Conservation (phyloP, 2,888 invertebrate genomes). For the Congeria kusceri region DNA sequence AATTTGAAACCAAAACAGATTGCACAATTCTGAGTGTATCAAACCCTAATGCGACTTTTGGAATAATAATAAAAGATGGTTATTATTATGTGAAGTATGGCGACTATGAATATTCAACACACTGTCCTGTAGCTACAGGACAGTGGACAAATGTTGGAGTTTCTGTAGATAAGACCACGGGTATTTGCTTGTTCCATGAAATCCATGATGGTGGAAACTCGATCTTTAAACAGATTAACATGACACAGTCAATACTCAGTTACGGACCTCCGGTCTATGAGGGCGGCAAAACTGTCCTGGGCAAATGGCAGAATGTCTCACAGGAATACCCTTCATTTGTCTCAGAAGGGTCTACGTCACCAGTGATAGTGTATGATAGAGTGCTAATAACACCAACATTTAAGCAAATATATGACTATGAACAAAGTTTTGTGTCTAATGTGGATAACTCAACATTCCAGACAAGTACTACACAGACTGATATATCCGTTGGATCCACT, state of each 20-base stretch:
- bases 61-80: conserved; percentile 44
- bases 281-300: conserved; percentile 26
- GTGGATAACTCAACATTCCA: not conserved
- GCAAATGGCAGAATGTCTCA: conserved; percentile 48
- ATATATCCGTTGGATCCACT: not conserved
- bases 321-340: conserved; percentile 10
- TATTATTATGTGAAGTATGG: conserved; percentile 47
- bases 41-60: conserved; percentile 40
- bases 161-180: conserved; percentile 37
- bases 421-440: not conserved
- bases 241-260: conserved; percentile 19
- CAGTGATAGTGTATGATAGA: conserved; percentile 34
- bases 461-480: not conserved
- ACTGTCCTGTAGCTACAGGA: conserved; percentile 35
- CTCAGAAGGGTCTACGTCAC: conserved; percentile 18
- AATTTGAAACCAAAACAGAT: conserved; percentile 24
- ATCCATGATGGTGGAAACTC: conserved; percentile 35
- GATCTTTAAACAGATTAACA: conserved; percentile 32
- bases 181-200: conserved; percentile 36
- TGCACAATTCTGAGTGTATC: conserved; percentile 49
- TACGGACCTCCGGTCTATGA: conserved; percentile 37
- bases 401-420: not conserved
- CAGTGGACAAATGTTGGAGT: conserved; percentile 70
- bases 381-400: conserved; percentile 2
- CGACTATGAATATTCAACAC: conserved; percentile 48